Evolutionary conservation across 2,113 vertebrate genomes (phyloP), one percentile per base, ranked within the genome.

Genomic region (Pseudorectes ferrugineus): DNA sequence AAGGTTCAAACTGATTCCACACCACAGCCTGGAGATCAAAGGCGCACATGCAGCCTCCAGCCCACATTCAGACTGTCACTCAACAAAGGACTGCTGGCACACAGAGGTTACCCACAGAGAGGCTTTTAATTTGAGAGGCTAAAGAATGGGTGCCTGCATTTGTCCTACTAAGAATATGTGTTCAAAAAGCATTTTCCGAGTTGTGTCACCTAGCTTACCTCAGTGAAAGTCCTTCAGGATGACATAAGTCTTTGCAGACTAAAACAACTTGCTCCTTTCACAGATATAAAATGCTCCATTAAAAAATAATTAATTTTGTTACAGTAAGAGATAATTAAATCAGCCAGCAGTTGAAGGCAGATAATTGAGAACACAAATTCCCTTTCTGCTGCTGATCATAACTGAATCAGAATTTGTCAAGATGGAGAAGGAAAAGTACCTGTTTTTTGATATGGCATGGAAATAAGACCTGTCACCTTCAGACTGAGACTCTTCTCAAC

Each of bases 281-380:
- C 22, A 72, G 58, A 85, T 36, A 46, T 33, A 59, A 83, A 94
- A 45, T 3, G 8, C 23, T 62, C 46, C 20, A 82, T 85, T 85
- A 85, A 90, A 91, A 92, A 76, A 55, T 23, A 28, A 73, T 85
- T 75, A 42, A 48, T 85, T 85, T 88, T 73, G 21, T 79, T 94
- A 88, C 58, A 91, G 31, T 48, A 93, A 88, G 62, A 88, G 45
- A 78, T 73, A 88, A 89, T 89, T 82, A 83, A 93, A 93, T 95
- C 83, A 93, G 28, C 24, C 38, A 67, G 70, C 52, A 93, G 35
- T 26, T 85, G 23, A 89, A 89, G 66, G 49, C 48, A 87, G 49
- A 10, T 54, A 76, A 5, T 5, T 88, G 71, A 92, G 66, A 96
- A 76, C n/a, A 83, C 49, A 84, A 95, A 93, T 80, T 89, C 40